A percentile compares a stretch with the other conserved stretches of the same genome.
Conservation (phyloP, 2,888 invertebrate genomes). For the Brachypalpus laphriformis region DNA sequence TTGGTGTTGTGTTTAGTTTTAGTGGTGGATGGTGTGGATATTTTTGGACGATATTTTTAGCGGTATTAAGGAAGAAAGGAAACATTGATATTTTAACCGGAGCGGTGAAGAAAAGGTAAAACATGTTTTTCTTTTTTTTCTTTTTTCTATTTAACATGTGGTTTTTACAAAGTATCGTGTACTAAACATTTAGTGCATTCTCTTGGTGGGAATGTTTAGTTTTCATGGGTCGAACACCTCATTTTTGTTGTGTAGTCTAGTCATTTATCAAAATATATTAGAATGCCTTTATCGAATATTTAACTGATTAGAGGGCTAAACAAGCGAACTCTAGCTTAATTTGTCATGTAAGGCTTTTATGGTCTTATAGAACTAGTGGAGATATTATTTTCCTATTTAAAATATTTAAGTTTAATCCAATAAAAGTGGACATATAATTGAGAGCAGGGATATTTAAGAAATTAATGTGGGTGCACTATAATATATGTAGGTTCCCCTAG, state of each 20-base stretch:
- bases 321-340: too few relatives aligned
- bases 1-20: slow-evolving; percentile 46
- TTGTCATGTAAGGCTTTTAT: not conserved
- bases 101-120: slow-evolving; percentile 26
- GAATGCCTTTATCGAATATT: too few relatives aligned
- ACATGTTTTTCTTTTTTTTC: not conserved
- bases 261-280: not conserved
- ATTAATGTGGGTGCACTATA: too few relatives aligned
- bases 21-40: slow-evolving; percentile 55
- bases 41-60: slow-evolving; percentile 60
- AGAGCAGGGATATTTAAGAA: too few relatives aligned
- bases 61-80: slow-evolving; percentile 37
- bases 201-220: not conserved
- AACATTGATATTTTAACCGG: not conserved
- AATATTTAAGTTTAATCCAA: too few relatives aligned
- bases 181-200: not conserved
- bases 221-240: not conserved
- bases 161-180: not conserved
- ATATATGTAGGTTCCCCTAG: too few relatives aligned
- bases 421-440: too few relatives aligned
- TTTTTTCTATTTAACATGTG: slow-evolving; percentile 2
- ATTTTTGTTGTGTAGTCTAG: not conserved
- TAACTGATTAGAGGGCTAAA: too few relatives aligned
- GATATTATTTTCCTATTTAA: not conserved
- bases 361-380: not conserved